Evolutionary conservation across 2,888 invertebrate genomes (phyloP).

Genomic region (Neoascia interrupta): DNA sequence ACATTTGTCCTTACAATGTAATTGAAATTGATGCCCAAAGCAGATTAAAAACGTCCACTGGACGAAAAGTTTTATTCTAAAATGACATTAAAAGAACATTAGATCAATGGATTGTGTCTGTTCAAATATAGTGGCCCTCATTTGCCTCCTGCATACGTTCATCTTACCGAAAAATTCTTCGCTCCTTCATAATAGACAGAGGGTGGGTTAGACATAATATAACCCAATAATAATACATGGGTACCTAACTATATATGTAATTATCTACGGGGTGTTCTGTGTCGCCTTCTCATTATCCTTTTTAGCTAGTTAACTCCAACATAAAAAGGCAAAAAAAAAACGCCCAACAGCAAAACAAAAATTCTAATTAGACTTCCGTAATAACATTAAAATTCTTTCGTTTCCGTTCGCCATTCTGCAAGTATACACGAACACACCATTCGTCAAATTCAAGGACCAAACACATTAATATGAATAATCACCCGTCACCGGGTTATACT

Average conservation of each 20-base stretch:
- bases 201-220: too few relatives aligned
- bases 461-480: slow-evolving; percentile 69
- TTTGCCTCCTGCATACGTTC: too few relatives aligned
- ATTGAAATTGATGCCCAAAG: slow-evolving; percentile 58
- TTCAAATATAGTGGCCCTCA: too few relatives aligned
- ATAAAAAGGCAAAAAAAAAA: too few relatives aligned
- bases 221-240: too few relatives aligned
- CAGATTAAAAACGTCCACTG: slow-evolving; percentile 13
- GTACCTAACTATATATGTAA: too few relatives aligned
- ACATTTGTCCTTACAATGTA: slow-evolving; percentile 30
- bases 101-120: not conserved
- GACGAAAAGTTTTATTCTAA: not conserved
- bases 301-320: too few relatives aligned
- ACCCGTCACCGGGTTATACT: slow-evolving; percentile 61
- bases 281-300: too few relatives aligned
- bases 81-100: not conserved
- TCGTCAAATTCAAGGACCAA: slow-evolving; percentile 62
- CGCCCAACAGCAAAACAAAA: slow-evolving; percentile 35
- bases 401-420: slow-evolving; percentile 35
- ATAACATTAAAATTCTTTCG: slow-evolving; percentile 40
- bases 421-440: slow-evolving; percentile 54
- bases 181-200: too few relatives aligned
- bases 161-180: too few relatives aligned
- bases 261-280: too few relatives aligned
- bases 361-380: slow-evolving; percentile 64